Evolutionary conservation across 2,113 vertebrate genomes (phyloP).

Genomic region (Micronycteris hirsuta): DNA sequence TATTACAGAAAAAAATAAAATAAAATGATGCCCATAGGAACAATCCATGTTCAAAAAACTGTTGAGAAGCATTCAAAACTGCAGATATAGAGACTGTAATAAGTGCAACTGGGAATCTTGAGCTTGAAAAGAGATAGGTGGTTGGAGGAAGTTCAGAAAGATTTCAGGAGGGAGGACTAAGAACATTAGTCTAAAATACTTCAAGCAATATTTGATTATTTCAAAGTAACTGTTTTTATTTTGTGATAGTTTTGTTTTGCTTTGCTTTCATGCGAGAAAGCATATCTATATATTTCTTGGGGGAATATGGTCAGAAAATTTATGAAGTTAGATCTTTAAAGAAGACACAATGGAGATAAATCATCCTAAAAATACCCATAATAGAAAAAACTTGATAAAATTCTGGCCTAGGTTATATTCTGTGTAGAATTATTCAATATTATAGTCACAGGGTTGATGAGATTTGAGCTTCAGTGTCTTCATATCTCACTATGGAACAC

Average conservation of each 20-base stretch:
- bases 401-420: not conserved
- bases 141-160: conserved; percentile 12
- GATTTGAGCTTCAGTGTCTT: not conserved
- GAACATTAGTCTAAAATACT: not conserved
- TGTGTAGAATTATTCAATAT: not conserved
- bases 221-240: not conserved
- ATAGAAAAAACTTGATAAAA: conserved; percentile 17
- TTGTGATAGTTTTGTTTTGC: not conserved
- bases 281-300: not conserved
- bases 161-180: not conserved
- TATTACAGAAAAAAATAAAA: conserved; percentile 22
- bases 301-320: not conserved
- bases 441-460: not conserved
- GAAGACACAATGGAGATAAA: not conserved
- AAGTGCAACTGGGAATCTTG: conserved; percentile 18
- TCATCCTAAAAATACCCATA: not conserved
- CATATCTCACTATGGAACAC: not conserved
- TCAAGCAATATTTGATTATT: not conserved
- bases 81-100: not conserved
- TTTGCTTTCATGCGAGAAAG: conserved; percentile 1
- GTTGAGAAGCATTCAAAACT: not conserved
- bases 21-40: not conserved
- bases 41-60: not conserved
- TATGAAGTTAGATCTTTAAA: conserved; percentile 19
- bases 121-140: not conserved